A percentile compares a stretch with the other conserved stretches of the same genome.
phyloP scores from a whole-genome alignment of 2,113 vertebrate genomes.

The Hydrolagus affinis region DNA sequence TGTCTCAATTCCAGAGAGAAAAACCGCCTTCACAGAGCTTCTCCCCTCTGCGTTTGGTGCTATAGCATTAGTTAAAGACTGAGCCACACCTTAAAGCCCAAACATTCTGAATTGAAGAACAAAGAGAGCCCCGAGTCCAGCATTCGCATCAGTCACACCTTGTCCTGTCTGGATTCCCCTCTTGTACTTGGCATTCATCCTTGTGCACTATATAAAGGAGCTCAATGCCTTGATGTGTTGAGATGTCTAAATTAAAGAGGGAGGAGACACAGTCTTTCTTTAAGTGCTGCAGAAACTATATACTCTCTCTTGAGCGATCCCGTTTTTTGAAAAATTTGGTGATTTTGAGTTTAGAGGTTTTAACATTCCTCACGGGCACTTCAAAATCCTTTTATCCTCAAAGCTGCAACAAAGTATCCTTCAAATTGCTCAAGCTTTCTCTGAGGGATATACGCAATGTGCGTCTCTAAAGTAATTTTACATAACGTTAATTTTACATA shows the following conservation, averaged over 20 bases:
- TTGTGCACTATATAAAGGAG: neutral
- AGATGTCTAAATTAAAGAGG: neutral
- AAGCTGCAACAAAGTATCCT: neutral
- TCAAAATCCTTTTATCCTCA: slow-evolving; percentile 26
- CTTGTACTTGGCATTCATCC: slow-evolving; percentile 12
- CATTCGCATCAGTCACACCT: neutral
- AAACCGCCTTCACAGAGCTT: neutral
- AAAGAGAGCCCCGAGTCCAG: neutral
- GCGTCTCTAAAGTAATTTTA: slow-evolving; percentile 13
- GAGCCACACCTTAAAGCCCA: neutral
- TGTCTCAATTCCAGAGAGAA: neutral
- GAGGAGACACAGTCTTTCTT: neutral
- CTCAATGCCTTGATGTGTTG: neutral
- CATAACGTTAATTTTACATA: neutral
- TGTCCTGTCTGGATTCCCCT: neutral
- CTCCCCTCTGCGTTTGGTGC: neutral
- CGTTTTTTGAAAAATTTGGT: slow-evolving; percentile 13
- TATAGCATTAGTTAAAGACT: neutral
- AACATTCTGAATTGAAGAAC: neutral
- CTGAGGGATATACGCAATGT: neutral
- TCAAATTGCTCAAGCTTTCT: slow-evolving; percentile 5
- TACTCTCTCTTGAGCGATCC: slow-evolving; percentile 9
- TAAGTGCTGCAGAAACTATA: slow-evolving; percentile 20
- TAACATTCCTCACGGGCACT: neutral
- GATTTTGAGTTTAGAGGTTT: slow-evolving; percentile 14